phyloP scores from a whole-genome alignment of 2,888 invertebrate genomes.

The Oscheius sp. region DNA sequence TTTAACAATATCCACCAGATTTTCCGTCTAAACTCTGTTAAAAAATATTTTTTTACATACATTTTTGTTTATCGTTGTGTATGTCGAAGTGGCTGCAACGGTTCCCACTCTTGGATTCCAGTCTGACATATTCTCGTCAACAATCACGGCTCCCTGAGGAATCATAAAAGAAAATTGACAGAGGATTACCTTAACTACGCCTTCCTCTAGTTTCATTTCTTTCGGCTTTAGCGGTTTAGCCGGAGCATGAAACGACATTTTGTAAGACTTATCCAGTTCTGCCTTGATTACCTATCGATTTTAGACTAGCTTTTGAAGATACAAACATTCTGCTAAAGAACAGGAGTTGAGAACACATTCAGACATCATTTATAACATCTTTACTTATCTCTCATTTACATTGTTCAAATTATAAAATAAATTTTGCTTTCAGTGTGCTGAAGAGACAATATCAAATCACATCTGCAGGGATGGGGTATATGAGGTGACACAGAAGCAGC shows the following conservation, averaged over 20 bases:
- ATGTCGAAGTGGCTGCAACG: conserved; percentile 32
- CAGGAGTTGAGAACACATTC: neutral
- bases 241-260: conserved; percentile 50
- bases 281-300: neutral
- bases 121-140: conserved; percentile 40
- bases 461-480: conserved; percentile 19
- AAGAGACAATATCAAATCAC: conserved; percentile 15
- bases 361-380: neutral
- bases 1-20: conserved; percentile 34
- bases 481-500: conserved; percentile 14
- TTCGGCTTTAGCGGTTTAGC: conserved; percentile 60
- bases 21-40: conserved; percentile 31
- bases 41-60: neutral
- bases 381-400: conserved; percentile 22
- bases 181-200: conserved; percentile 54
- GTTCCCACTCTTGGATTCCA: conserved; percentile 42
- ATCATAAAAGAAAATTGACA: neutral
- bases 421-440: conserved; percentile 15
- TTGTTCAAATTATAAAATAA: conserved; percentile 5
- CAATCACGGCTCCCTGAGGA: conserved; percentile 47
- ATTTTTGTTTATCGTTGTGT: conserved; percentile 36
- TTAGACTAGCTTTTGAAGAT: conserved; percentile 1
- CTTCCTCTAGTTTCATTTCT: conserved; percentile 58
- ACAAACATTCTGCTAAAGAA: neutral
- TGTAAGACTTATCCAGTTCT: neutral